A percentile compares a stretch with the other conserved stretches of the same genome.
These are phyloP conservation scores for Acipenser oxyrinchus DNA, from an alignment of 2,797 vertebrate species.

Conservation along the genomic window DNA sequence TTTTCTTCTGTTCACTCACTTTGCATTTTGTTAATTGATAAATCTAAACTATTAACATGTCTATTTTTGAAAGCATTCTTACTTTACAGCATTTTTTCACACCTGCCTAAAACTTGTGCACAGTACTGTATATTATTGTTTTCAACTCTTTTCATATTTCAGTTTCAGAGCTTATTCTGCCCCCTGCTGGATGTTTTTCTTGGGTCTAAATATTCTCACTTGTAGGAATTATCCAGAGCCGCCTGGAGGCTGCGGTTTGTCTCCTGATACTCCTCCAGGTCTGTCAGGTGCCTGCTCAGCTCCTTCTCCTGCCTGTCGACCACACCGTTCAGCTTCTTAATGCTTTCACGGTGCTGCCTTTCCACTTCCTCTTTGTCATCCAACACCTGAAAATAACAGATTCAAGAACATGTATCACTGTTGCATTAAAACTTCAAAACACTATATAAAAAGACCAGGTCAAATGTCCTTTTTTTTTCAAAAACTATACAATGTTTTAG, in stretches of 20 bases:
- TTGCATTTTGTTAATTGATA: no score
- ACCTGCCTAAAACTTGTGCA: no score
- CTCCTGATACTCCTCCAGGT: conserved; percentile 79
- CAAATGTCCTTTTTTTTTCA: not conserved
- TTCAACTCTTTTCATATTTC: no score
- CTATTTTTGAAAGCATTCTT: no score
- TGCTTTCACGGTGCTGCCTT: conserved; percentile 91
- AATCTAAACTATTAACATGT: no score
- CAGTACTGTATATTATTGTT: no score
- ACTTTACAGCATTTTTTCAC: no score
- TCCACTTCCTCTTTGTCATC: conserved; percentile 95
- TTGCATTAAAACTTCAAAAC: no score
- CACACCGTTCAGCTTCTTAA: conserved; percentile 80
- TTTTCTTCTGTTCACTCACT: no score
- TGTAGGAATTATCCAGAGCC: conserved; percentile 84
- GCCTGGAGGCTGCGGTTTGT: conserved; percentile 82
- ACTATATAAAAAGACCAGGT: no score
- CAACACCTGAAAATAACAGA: conserved; percentile 61
- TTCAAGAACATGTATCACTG: not conserved
- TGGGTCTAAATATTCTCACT: conserved; percentile 44
- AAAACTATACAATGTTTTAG: conserved; percentile 6
- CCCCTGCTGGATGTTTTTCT: no score
- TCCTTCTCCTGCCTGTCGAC: conserved; percentile 90
- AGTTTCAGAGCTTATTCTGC: no score
- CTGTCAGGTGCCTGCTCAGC: conserved; percentile 60